A percentile compares a stretch with the other conserved stretches of the same genome.
Evolutionary conservation across 1,140 invertebrate species (phyloP).

Genomic region (Lethocerus indicus): DNA sequence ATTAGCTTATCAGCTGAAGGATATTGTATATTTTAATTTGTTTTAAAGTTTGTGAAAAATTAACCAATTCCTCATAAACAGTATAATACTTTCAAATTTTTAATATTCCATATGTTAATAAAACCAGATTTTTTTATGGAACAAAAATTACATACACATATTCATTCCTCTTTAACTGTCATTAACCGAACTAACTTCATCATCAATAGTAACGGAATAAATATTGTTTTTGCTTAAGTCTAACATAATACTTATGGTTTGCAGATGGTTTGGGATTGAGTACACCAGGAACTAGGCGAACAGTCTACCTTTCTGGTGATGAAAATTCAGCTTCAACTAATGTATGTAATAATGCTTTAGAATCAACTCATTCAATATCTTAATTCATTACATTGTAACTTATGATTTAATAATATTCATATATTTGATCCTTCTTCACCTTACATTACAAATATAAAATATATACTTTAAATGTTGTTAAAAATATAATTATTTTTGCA

Average conservation of each 20-base stretch:
- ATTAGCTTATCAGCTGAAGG: too few relatives aligned
- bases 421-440: constrained; percentile 2
- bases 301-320: constrained; percentile 66
- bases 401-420: constrained; percentile 4
- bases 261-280: constrained; percentile 32
- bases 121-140: not conserved
- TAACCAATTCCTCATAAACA: not conserved
- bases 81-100: not conserved
- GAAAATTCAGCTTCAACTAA: constrained; percentile 24
- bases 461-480: constrained; percentile 2
- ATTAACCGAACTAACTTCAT: not conserved
- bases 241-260: not conserved
- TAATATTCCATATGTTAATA: not conserved
- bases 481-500: not conserved
- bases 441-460: not conserved
- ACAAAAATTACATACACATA: not conserved
- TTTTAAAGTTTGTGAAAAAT: too few relatives aligned
- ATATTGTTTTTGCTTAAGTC: not conserved
- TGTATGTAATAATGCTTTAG: constrained; percentile 14
- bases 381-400: not conserved
- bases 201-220: not conserved
- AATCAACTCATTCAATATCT: constrained; percentile 4
- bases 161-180: not conserved
- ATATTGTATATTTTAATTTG: too few relatives aligned
- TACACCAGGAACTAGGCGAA: constrained; percentile 56